Percentiles rank a stretch among this genome's conserved stretches.
These are phyloP conservation scores for Ophioninae sp. DNA, from an alignment of 2,888 invertebrate species.

Conservation along the genomic window DNA sequence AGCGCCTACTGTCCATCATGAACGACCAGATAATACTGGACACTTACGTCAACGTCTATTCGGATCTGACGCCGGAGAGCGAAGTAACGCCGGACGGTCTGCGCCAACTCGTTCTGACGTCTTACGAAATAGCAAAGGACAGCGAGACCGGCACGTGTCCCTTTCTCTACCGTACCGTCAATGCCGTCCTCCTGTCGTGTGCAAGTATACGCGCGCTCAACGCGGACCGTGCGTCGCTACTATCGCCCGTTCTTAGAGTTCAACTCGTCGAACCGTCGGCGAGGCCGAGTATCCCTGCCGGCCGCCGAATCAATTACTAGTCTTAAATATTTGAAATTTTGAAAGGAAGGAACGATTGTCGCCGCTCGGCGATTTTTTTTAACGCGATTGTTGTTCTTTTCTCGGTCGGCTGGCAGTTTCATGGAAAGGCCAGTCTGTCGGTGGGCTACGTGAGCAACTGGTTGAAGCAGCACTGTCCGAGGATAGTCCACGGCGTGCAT, in stretches of 20 bases:
- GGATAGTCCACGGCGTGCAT: constrained; percentile 89
- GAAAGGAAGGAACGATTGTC: background rate
- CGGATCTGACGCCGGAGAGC: constrained; percentile 76
- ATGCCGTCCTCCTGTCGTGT: constrained; percentile 89
- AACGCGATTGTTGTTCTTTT: background rate
- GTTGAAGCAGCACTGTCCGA: constrained; percentile 90
- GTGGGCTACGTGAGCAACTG: constrained; percentile 90
- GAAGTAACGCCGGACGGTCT: constrained; percentile 86
- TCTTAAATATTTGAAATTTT: background rate
- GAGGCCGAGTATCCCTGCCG: no score
- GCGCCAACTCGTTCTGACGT: constrained; percentile 86
- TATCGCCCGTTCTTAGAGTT: no score
- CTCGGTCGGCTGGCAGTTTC: constrained; percentile 83
- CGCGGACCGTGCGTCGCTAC: no score
- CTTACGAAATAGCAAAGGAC: constrained; percentile 91
- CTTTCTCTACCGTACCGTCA: constrained; percentile 87
- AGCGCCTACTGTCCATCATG: constrained; percentile 83
- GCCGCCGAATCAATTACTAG: no score
- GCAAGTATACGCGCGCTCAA: constrained; percentile 75
- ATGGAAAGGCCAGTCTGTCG: constrained; percentile 88
- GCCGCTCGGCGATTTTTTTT: background rate
- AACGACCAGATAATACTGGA: constrained; percentile 85
- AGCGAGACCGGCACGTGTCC: constrained; percentile 85
- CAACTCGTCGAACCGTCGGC: no score
- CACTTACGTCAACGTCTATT: constrained; percentile 86